phyloP scores from a whole-genome alignment of 2,797 vertebrate species.

The Anas bernieri region DNA sequence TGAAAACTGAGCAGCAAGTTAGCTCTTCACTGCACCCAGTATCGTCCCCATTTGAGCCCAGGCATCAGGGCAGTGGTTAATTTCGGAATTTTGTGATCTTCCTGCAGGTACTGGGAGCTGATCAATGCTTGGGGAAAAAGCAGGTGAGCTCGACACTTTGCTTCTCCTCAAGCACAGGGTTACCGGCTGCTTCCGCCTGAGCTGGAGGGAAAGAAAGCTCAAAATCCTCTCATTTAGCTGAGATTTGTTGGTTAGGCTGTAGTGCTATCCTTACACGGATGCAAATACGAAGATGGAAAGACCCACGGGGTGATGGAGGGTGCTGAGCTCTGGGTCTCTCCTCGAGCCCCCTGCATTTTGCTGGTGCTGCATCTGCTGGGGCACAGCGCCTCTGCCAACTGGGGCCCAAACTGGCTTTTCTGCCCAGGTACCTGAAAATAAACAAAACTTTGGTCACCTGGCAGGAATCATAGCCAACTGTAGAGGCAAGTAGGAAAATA shows the following conservation, averaged over 20 bases:
- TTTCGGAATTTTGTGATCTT: neutral
- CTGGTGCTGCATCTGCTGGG: neutral
- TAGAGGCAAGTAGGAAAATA: neutral
- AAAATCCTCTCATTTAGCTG: neutral
- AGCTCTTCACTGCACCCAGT: neutral
- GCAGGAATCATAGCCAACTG: neutral
- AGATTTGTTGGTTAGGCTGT: neutral
- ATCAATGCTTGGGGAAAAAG: neutral
- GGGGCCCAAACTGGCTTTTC: neutral
- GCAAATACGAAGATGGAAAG: neutral
- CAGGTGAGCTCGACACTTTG: neutral
- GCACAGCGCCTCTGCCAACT: neutral
- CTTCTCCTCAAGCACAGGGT: neutral
- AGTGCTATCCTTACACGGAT: rapidly evolving
- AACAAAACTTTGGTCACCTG: neutral
- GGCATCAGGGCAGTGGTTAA: neutral
- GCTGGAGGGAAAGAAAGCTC: neutral
- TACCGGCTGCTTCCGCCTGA: neutral
- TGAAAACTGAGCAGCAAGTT: neutral
- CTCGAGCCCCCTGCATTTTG: rapidly evolving
- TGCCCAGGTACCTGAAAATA: neutral
- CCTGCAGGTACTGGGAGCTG: neutral
- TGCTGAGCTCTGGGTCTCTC: neutral
- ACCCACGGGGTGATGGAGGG: rapidly evolving
- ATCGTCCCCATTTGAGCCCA: neutral